Conservation (phyloP, 2,113 vertebrate species). For the Dicentrarchus labrax region DNA sequence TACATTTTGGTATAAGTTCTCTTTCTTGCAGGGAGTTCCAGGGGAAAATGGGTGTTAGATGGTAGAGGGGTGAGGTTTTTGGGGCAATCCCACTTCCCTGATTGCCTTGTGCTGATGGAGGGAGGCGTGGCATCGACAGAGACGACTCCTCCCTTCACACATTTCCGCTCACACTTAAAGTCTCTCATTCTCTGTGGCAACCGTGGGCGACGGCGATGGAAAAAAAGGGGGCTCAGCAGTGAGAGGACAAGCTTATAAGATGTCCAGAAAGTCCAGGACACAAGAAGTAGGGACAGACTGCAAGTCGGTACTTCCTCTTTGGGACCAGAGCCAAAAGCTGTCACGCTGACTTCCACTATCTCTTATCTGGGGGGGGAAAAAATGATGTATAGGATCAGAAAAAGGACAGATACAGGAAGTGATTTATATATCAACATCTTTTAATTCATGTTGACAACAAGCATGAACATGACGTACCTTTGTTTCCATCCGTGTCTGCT, state of each 20-base stretch:
- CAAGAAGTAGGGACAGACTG: slow-evolving; percentile 62
- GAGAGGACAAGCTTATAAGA: slow-evolving; percentile 81
- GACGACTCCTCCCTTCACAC: slow-evolving; percentile 64
- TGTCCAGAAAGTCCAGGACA: slow-evolving; percentile 79
- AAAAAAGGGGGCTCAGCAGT: slow-evolving; percentile 72
- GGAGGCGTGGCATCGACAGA: slow-evolving; percentile 40
- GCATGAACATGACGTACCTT: slow-evolving; percentile 83
- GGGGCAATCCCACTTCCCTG: slow-evolving; percentile 80
- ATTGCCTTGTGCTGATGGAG: slow-evolving; percentile 82
- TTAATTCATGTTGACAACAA: neutral
- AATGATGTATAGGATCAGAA: slow-evolving; percentile 15
- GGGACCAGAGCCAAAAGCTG: slow-evolving; percentile 58
- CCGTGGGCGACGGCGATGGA: slow-evolving; percentile 40
- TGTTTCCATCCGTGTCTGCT: slow-evolving; percentile 86
- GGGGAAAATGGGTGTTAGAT: slow-evolving; percentile 63
- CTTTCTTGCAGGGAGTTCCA: slow-evolving; percentile 74
- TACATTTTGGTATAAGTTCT: slow-evolving; percentile 87
- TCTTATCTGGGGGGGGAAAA: slow-evolving; percentile 76
- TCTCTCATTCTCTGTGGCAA: slow-evolving; percentile 69
- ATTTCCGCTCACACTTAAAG: slow-evolving; percentile 66
- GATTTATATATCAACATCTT: neutral
- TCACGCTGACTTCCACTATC: slow-evolving; percentile 74
- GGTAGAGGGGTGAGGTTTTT: slow-evolving; percentile 60
- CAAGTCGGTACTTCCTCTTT: slow-evolving; percentile 67
- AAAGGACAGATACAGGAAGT: neutral